These are phyloP conservation scores for Chrysolophus pictus DNA, from an alignment of 2,797 vertebrate species.

Conservation along the genomic window DNA sequence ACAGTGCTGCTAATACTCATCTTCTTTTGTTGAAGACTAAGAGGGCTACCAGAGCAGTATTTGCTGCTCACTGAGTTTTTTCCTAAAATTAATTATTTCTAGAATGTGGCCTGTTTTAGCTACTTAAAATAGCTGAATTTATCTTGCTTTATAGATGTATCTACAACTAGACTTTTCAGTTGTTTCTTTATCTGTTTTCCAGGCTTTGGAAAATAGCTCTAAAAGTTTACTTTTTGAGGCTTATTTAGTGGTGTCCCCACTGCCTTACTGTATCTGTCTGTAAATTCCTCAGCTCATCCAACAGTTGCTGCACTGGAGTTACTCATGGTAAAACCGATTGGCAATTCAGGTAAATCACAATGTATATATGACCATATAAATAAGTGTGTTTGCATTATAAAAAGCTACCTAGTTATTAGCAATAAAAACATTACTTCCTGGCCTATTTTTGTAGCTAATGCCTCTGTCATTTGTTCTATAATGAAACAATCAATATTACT, in stretches of 20 bases:
- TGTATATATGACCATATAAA: not conserved
- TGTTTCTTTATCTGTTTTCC: not conserved
- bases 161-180: not conserved
- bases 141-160: not conserved
- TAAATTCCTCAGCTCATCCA: not conserved
- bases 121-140: not conserved
- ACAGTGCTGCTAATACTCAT: not conserved
- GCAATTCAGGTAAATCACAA: not conserved
- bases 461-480: not conserved
- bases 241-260: not conserved
- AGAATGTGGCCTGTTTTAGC: not conserved
- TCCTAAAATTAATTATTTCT: not conserved
- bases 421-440: not conserved
- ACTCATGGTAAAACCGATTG: not conserved
- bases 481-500: not conserved
- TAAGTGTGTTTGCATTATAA: not conserved
- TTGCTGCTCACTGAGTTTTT: not conserved
- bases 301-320: not conserved
- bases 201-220: not conserved
- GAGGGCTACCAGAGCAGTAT: not conserved
- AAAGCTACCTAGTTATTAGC: not conserved
- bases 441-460: not conserved
- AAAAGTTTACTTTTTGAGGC: not conserved
- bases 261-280: not conserved
- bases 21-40: not conserved